A percentile compares a stretch with the other conserved stretches of the same genome.
phyloP scores from a whole-genome alignment of 1,140 invertebrate genomes.

The Zaprionus ornatus region DNA sequence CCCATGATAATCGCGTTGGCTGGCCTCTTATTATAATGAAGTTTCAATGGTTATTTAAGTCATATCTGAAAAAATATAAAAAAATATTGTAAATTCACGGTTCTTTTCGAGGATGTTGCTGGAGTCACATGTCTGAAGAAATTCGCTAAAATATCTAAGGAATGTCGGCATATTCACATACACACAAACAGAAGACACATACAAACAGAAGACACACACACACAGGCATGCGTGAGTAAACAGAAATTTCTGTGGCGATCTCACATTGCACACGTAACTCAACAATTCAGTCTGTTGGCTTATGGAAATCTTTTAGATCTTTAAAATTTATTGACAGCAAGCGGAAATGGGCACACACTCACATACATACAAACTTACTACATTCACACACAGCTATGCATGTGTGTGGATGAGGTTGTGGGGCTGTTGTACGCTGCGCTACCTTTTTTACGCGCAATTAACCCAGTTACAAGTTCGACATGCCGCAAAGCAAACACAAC shows the following conservation, averaged over 20 bases:
- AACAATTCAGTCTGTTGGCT: conserved; percentile 26
- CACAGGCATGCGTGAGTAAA: not conserved
- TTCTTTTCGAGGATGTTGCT: not conserved
- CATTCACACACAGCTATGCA: conserved; percentile 2
- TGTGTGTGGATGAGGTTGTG: conserved; percentile 8
- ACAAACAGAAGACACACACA: not conserved
- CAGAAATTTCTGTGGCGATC: not conserved
- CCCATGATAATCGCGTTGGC: conserved; percentile 27
- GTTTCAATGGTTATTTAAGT: not conserved
- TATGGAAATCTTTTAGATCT: conserved; percentile 58
- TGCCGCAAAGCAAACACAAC: conserved; percentile 62
- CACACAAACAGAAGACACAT: not conserved
- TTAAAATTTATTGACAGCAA: conserved; percentile 74
- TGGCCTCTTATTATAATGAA: not conserved
- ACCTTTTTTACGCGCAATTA: conserved; percentile 78
- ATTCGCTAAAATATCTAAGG: not conserved
- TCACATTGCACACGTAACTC: conserved; percentile 42
- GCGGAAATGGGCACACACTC: conserved; percentile 51
- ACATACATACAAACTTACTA: conserved; percentile 24
- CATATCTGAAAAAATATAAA: not conserved
- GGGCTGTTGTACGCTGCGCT: conserved; percentile 24
- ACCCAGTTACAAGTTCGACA: conserved; percentile 81
- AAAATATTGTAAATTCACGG: not conserved
- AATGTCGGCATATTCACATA: not conserved
- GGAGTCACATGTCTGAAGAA: not conserved